These are phyloP conservation scores for Gopherus evgoodei DNA, from an alignment of 2,113 vertebrate genomes.

Conservation along the genomic window DNA sequence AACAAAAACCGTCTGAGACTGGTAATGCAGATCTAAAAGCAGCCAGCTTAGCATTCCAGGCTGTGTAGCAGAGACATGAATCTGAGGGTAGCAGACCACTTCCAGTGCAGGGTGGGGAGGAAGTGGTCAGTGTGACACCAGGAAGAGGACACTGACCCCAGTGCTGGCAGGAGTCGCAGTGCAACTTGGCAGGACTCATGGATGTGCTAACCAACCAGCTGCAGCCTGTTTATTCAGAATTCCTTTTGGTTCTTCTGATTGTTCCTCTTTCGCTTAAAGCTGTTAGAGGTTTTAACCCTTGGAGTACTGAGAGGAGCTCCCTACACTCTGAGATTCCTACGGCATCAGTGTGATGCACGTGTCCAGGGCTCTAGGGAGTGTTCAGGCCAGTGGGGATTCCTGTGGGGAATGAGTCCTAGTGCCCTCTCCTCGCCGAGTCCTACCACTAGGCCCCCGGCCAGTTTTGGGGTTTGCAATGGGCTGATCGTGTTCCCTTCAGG, in stretches of 20 bases:
- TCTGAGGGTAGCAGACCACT: not conserved
- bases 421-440: not conserved
- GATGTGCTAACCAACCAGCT: not conserved
- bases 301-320: not conserved
- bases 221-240: not conserved
- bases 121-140: rapidly evolving
- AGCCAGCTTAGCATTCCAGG: not conserved
- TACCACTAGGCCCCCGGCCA: not conserved
- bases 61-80: not conserved
- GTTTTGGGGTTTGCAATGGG: not conserved
- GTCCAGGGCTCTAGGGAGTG: not conserved
- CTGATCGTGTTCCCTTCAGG: not conserved
- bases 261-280: not conserved
- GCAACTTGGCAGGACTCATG: not conserved
- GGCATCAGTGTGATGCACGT: not conserved
- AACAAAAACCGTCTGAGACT: not conserved
- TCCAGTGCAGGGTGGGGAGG: not conserved
- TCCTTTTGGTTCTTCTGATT: not conserved
- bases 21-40: slow-evolving; percentile 19
- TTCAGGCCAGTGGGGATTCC: not conserved
- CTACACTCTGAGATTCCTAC: not conserved
- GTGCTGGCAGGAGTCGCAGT: not conserved
- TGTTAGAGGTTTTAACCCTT: not conserved
- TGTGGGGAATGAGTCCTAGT: not conserved
- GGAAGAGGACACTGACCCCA: not conserved